Conservation (phyloP, 2,113 vertebrate species). For the Corythornis madagascariensis region DNA sequence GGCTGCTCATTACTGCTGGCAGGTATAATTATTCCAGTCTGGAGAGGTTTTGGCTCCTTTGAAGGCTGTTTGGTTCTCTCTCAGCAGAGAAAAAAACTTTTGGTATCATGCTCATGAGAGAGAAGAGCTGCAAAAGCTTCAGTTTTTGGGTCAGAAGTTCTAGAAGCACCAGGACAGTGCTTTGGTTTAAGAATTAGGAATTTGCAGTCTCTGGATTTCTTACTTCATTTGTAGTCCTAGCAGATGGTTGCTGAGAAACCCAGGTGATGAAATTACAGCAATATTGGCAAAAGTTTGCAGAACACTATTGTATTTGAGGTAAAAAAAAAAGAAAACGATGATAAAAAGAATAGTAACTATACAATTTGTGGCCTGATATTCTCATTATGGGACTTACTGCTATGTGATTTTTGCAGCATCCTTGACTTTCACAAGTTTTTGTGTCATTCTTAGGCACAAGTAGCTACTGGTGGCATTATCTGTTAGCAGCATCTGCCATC, state of each 20-base stretch:
- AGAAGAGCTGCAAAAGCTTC: background rate
- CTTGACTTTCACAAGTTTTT: background rate
- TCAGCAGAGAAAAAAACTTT: background rate
- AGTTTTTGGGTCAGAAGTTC: background rate
- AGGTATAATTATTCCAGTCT: background rate
- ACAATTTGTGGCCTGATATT: background rate
- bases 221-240: background rate
- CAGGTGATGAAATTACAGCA: background rate
- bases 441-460: background rate
- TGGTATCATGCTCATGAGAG: background rate
- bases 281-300: background rate
- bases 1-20: background rate
- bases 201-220: background rate
- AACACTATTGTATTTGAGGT: background rate
- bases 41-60: background rate
- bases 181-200: background rate
- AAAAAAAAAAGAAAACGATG: background rate
- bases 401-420: background rate
- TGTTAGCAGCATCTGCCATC: background rate
- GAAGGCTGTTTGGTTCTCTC: background rate
- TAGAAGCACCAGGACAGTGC: background rate
- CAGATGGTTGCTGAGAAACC: background rate
- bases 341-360: background rate
- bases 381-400: background rate
- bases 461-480: background rate